Conservation (phyloP, 2,113 vertebrate species). For the Sinosuthora webbiana region DNA sequence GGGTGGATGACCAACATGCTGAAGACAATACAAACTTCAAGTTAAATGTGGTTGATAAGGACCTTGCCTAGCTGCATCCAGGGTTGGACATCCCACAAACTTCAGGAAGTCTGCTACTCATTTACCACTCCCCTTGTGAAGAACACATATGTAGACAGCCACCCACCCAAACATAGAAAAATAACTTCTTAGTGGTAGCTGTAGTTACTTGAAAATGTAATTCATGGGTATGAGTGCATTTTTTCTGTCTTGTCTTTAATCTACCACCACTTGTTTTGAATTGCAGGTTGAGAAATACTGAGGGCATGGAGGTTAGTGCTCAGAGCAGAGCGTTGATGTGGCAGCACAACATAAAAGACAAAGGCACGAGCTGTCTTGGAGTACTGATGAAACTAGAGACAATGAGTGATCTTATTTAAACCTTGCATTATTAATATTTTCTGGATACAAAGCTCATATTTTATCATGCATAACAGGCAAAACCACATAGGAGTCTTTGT, state of each 20-base stretch:
- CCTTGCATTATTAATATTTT: background rate
- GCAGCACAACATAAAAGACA: background rate
- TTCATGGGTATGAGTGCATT: background rate
- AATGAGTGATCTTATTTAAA: background rate
- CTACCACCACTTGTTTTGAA: background rate
- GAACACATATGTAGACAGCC: background rate
- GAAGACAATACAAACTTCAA: background rate
- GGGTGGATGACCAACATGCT: background rate
- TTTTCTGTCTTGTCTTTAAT: slow-evolving; percentile 24
- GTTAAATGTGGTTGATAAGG: background rate
- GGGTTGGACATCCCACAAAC: background rate
- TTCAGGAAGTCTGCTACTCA: background rate
- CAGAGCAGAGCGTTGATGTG: background rate
- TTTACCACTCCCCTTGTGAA: background rate
- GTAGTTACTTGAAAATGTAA: background rate
- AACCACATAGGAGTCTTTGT: accelerated
- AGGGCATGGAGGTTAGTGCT: background rate
- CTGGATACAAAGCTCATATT: background rate
- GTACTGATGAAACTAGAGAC: background rate
- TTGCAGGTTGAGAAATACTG: slow-evolving; percentile 23
- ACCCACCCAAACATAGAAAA: background rate
- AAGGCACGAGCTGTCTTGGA: background rate
- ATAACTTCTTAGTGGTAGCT: background rate
- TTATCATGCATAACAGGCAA: background rate
- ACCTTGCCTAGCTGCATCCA: background rate